These are phyloP conservation scores for Polyommatus icarus DNA, from an alignment of 2,888 invertebrate species.

Conservation along the genomic window DNA sequence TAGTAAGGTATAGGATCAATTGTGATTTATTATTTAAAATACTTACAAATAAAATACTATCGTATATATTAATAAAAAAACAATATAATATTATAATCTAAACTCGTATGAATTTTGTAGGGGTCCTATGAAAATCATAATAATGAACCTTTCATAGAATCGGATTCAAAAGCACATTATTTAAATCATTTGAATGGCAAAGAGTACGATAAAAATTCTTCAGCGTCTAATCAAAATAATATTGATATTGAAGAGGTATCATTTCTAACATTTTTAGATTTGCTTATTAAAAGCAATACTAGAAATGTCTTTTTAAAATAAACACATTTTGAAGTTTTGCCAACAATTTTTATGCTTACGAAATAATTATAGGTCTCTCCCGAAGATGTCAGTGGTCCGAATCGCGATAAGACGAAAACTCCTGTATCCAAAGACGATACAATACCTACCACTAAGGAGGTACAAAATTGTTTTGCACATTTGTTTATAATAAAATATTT, in stretches of 20 bases:
- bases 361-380: slow-evolving; percentile 25
- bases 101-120: background rate
- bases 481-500: background rate
- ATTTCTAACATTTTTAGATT: slow-evolving; percentile 10
- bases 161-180: background rate
- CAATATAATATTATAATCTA: background rate
- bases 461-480: background rate
- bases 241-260: slow-evolving; percentile 6
- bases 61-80: background rate
- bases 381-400: slow-evolving; percentile 5
- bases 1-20: background rate
- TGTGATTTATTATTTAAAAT: background rate
- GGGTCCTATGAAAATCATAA: background rate
- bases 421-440: background rate
- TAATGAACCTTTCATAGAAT: background rate
- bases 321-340: slow-evolving; percentile 17
- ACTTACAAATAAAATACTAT: background rate
- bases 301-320: slow-evolving; percentile 7
- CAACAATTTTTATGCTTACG: slow-evolving; percentile 5
- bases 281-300: background rate
- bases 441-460: background rate
- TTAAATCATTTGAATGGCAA: background rate
- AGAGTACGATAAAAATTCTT: background rate
- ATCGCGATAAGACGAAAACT: slow-evolving; percentile 10
- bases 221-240: slow-evolving; percentile 2